phyloP scores from a whole-genome alignment of 2,888 invertebrate genomes.

The Horisme vitalbata region DNA sequence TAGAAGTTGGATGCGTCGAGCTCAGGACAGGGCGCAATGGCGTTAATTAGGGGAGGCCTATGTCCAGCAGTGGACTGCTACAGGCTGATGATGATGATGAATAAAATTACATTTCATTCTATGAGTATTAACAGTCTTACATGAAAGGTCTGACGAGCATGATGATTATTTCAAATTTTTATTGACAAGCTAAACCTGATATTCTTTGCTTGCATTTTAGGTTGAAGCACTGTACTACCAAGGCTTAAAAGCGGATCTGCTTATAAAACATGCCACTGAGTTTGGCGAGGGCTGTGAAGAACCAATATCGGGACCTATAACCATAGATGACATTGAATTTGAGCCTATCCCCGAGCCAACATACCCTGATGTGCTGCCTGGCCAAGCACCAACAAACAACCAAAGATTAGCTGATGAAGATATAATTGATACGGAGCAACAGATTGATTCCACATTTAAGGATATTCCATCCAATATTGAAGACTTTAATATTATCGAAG shows the following conservation, averaged over 20 bases:
- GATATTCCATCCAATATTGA: slow-evolving; percentile 7
- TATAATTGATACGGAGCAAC: neutral
- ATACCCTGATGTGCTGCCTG: neutral
- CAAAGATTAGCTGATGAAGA: neutral
- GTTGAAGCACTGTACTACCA: slow-evolving; percentile 15
- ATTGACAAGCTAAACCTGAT: no score
- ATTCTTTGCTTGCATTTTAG: slow-evolving; percentile 1
- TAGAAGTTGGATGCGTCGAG: no score
- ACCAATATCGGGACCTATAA: neutral
- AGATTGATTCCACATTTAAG: neutral
- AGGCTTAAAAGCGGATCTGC: slow-evolving; percentile 9
- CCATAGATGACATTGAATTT: neutral
- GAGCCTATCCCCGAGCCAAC: slow-evolving; percentile 7
- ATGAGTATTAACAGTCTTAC: no score
- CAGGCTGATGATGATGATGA: no score
- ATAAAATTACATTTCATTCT: no score
- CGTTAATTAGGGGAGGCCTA: no score
- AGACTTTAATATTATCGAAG: slow-evolving; percentile 8
- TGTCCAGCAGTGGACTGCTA: no score
- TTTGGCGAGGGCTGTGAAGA: neutral
- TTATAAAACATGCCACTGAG: slow-evolving; percentile 1
- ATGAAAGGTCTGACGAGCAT: no score
- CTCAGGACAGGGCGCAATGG: no score
- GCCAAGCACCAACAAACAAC: neutral
- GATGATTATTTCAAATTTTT: no score